These are phyloP conservation scores for Heterohyrax brucei DNA, from an alignment of 2,797 vertebrate genomes.

Conservation along the genomic window DNA sequence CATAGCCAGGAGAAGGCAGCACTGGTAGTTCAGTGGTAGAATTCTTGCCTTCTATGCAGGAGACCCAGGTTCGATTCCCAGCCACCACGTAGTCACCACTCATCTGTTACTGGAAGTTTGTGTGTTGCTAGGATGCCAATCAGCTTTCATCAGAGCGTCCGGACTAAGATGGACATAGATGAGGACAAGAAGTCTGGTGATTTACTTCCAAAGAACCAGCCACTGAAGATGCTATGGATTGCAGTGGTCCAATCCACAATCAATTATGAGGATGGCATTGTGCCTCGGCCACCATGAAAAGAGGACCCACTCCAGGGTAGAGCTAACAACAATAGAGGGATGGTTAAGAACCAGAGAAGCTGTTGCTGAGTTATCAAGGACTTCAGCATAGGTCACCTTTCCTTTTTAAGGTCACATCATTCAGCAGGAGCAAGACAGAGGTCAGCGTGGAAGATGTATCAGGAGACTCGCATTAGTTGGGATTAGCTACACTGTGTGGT, in stretches of 20 bases:
- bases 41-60: not conserved
- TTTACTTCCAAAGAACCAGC: not conserved
- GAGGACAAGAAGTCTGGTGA: not conserved
- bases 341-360: not conserved
- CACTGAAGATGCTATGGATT: not conserved
- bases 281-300: not conserved
- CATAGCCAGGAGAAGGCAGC: not conserved
- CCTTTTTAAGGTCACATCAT: not conserved
- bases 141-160: not conserved
- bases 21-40: not conserved
- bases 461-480: not conserved
- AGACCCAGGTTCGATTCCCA: not conserved
- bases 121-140: not conserved
- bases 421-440: not conserved
- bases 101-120: not conserved
- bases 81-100: not conserved
- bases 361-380: not conserved
- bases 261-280: not conserved
- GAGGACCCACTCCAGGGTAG: not conserved
- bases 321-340: not conserved
- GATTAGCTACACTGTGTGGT: not conserved
- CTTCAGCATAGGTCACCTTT: not conserved
- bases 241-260: not conserved
- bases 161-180: not conserved
- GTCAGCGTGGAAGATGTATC: not conserved